A percentile compares a stretch with the other conserved stretches of the same genome.
phyloP scores from a whole-genome alignment of 1,140 invertebrate genomes.

The Halictus rubicundus region DNA sequence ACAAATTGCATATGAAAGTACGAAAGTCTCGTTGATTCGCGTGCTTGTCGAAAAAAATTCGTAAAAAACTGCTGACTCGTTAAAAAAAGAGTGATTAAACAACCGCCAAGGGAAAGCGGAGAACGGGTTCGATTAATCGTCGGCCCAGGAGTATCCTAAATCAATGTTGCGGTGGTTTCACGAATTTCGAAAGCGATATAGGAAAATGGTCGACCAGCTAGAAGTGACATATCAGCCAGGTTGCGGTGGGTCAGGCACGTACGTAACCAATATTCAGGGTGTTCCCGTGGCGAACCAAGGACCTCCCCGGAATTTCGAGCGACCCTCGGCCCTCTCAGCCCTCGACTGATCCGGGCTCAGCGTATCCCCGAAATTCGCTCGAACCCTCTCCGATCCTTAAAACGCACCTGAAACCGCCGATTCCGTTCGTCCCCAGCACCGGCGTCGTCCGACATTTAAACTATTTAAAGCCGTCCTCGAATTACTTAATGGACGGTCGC shows the following conservation, averaged over 20 bases:
- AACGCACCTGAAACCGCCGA: not conserved
- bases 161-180: not conserved
- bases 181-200: slow-evolving; percentile 7
- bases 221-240: slow-evolving; percentile 52
- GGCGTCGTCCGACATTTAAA: slow-evolving; percentile 31
- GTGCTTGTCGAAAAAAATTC: too few relatives aligned
- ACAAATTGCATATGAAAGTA: too few relatives aligned
- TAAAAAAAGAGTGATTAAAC: too few relatives aligned
- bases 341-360: slow-evolving; percentile 1
- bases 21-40: too few relatives aligned
- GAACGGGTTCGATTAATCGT: too few relatives aligned
- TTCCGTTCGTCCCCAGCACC: not conserved
- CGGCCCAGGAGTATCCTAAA: not conserved
- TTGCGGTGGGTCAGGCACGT: slow-evolving; percentile 58
- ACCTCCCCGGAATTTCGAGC: slow-evolving; percentile 18
- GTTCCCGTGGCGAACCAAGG: slow-evolving; percentile 53
- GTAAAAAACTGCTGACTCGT: too few relatives aligned
- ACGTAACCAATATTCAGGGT: slow-evolving; percentile 57
- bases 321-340: slow-evolving; percentile 2
- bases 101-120: too few relatives aligned
- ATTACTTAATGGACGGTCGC: slow-evolving; percentile 46
- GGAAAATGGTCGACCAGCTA: slow-evolving; percentile 44
- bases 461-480: slow-evolving; percentile 42
- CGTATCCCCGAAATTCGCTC: slow-evolving; percentile 20
- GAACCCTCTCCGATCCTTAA: not conserved